Evolutionary conservation across 2,113 vertebrate species (phyloP), one percentile per base, ranked within the genome.

Genomic region (Smithornis capensis): DNA sequence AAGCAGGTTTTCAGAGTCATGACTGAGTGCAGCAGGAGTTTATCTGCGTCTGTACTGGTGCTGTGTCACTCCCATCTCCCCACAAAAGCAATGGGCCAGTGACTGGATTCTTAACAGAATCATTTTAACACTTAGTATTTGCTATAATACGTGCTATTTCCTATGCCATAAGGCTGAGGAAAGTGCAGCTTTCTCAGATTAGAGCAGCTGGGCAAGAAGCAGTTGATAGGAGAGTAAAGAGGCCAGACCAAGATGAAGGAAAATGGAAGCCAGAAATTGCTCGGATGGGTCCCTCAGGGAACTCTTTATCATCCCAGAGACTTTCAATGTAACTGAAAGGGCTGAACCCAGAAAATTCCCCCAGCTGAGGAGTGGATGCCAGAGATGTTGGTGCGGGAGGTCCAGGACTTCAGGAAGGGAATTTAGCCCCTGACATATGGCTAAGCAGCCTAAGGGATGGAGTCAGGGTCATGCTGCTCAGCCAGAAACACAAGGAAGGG

Each of bases 291-390:
- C 74, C 29, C 16, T 33, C 16, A 87, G 56, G n/a, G 24, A 87
- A n/a, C 17, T 75, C 65, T 62, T 38, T n/a, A 62, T 47, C 45
- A 81, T 14, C 42, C 22, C 60, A 40, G 28, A 23, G 47, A 45
- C 18, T 23, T n/a, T 56, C 7, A 45, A 4, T 16, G 17, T 47
- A 89, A 33, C 47, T 42, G 19, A 16, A 28, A 62, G 6, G 12
- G 10, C 13, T 25, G 37, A 87, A 45, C 6, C 1, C 19, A 83
- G 31, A 44, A 14, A 60, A n/a, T 1, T 6, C 5, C 11, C 25
- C 7, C 19, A 33, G 35, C 29, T 23, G 27, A 68, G 19, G 7
- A 64, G 8, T 0, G 0, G 11, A 7, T 31, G 22, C 22, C 69
- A 74, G 52, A 62, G 27, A 38, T 7, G 29, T 18, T 69, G 59